These are phyloP conservation scores for Atethmia centrago DNA, from an alignment of 2,888 invertebrate species.

Conservation along the genomic window DNA sequence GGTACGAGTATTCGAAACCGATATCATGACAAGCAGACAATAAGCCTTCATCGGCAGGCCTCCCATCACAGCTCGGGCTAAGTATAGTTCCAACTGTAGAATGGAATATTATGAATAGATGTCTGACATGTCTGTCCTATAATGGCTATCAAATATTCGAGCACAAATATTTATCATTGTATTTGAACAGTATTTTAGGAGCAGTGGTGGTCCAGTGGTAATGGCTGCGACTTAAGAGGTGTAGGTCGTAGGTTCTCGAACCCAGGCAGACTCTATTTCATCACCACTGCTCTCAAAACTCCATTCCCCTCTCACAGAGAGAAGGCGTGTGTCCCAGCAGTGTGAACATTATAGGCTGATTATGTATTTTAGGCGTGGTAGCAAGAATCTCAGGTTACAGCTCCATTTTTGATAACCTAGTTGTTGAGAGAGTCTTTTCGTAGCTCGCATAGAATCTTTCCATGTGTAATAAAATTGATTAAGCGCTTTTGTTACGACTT, in stretches of 20 bases:
- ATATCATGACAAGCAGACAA: slow-evolving; percentile 62
- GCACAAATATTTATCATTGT: slow-evolving; percentile 12
- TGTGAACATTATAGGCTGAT: too few relatives aligned
- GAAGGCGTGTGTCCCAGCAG: too few relatives aligned
- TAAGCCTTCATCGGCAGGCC: slow-evolving; percentile 55
- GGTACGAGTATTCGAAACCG: slow-evolving; percentile 48
- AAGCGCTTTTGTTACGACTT: slow-evolving; percentile 53
- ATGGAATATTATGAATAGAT: slow-evolving; percentile 47
- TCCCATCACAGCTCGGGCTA: slow-evolving; percentile 28
- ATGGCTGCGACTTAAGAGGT: too few relatives aligned
- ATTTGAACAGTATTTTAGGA: slow-evolving; percentile 20
- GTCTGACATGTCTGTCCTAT: slow-evolving; percentile 11
- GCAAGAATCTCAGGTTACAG: slow-evolving; percentile 2
- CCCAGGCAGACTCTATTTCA: too few relatives aligned
- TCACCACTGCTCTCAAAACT: too few relatives aligned
- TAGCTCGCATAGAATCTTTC: slow-evolving; percentile 42
- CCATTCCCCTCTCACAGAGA: too few relatives aligned
- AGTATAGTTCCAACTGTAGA: slow-evolving; percentile 33
- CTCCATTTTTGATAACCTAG: slow-evolving; percentile 44
- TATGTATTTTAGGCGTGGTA: too few relatives aligned
- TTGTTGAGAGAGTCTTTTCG: slow-evolving; percentile 25
- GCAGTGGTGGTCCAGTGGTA: too few relatives aligned
- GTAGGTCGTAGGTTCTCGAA: too few relatives aligned
- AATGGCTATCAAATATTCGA: slow-evolving; percentile 25
- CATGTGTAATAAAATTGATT: slow-evolving; percentile 57